Percentiles rank a stretch among this genome's conserved stretches.
These are phyloP conservation scores for Clarias platycephalus DNA, from an alignment of 2,797 vertebrate species.

Conservation along the genomic window DNA sequence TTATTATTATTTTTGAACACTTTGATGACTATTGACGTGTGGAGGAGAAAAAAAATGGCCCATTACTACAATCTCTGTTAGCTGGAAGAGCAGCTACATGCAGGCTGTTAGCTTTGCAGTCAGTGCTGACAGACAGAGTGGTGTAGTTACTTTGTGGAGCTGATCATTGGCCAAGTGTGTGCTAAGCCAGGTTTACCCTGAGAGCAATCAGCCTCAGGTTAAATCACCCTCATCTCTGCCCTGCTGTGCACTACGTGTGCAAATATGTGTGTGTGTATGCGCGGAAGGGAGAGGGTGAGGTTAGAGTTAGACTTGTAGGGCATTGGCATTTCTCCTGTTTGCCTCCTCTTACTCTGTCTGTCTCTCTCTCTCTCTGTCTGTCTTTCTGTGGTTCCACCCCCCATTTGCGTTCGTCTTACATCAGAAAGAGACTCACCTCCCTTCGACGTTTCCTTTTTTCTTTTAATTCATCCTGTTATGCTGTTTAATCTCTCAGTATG, in stretches of 20 bases:
- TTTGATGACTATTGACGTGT: background rate
- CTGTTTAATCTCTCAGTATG: no score
- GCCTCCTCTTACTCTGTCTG: conserved; percentile 1
- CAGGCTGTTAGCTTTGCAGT: background rate
- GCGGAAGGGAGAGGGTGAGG: background rate
- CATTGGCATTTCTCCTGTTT: conserved; percentile 15
- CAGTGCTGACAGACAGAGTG: background rate
- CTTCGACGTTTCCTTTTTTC: background rate
- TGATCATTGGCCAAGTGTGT: conserved; percentile 33
- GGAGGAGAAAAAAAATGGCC: no score
- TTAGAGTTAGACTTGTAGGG: conserved; percentile 9
- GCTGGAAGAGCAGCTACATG: background rate
- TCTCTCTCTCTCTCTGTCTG: background rate
- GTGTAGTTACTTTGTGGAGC: conserved; percentile 2
- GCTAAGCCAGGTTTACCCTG: conserved; percentile 27
- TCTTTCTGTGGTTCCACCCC: conserved; percentile 3
- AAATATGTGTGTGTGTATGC: background rate
- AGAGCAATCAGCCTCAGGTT: conserved; percentile 17
- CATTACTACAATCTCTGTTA: background rate
- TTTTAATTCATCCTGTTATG: no score
- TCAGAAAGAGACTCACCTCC: conserved; percentile 10
- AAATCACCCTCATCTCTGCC: background rate
- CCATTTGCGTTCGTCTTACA: conserved; percentile 13
- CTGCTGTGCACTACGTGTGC: background rate
- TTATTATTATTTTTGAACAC: no score